Evolutionary conservation across 2,888 invertebrate genomes (phyloP).

Genomic region (Pheosia tremula): DNA sequence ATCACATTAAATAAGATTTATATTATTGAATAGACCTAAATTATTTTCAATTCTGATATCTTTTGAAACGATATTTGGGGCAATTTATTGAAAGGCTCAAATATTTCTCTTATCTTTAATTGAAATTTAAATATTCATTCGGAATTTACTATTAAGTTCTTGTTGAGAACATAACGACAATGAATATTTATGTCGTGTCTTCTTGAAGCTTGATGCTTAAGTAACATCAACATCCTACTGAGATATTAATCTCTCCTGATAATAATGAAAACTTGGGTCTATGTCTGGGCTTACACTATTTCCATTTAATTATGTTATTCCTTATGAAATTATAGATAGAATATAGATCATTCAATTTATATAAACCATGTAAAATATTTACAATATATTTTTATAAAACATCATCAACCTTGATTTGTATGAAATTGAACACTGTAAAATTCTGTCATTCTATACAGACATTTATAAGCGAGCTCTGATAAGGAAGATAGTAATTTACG

Average conservation of each 20-base stretch:
- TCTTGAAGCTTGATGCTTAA: background rate
- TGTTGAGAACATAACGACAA: background rate
- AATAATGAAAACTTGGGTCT: background rate
- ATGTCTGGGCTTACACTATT: background rate
- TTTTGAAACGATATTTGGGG: background rate
- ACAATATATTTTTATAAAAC: no score
- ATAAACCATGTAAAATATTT: no score
- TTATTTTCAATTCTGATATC: background rate
- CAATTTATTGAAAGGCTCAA: background rate
- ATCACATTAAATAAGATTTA: background rate
- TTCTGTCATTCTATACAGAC: background rate
- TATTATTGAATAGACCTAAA: background rate
- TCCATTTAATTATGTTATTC: no score
- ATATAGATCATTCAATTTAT: no score
- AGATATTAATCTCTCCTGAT: background rate
- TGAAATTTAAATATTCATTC: background rate
- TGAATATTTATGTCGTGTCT: conserved; percentile 2
- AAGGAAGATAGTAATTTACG: background rate
- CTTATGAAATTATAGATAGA: no score
- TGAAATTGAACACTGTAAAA: background rate
- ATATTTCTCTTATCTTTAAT: background rate
- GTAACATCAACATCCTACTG: background rate
- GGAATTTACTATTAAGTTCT: background rate
- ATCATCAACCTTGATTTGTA: no score
- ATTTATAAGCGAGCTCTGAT: background rate